Evolutionary conservation across 2,888 invertebrate species (phyloP), one percentile per base, ranked within the genome.

Genomic region (Magallana nippona): DNA sequence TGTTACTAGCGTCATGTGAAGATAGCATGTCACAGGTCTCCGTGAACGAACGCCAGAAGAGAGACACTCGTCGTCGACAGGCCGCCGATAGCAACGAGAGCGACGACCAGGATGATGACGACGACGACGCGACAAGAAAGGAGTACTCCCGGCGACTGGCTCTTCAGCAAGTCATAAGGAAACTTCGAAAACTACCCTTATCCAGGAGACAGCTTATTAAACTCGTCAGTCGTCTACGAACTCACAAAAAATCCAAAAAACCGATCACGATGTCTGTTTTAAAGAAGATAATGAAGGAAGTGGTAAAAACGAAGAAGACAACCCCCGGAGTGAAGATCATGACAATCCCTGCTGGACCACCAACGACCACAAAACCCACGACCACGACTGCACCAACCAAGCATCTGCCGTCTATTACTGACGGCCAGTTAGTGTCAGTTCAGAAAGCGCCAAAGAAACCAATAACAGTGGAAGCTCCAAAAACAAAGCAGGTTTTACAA

Each of bases 1-100:
- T 71, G 71, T 71, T 71, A 13, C 22, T 71, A 71, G 71, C 71
- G 71, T 71, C 71, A 71, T 71, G 71, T 71, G 71, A 71, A 71
- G 71, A 71, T 27, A 22, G 71, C 19, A 27, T 71, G 22, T 71
- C 71, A 27, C 32, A 71, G 71, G 27, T 71, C 27, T 32, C 71
- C 71, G 71, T 71, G 71, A 22, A 71, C 71, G 71, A 32, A 32
- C 71, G 71, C 22, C 27, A 71, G 27, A 71, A 15, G 27, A 71
- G 71, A 15, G 71, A 71, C 27, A 71, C 71, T 32, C 27, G 71
- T 32, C 22, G 71, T 15, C 32, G 27, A 71, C 71, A 27, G 15
- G 27, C 2, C 1, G 71, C 2, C 1, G 32, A 71, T 32, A 71
- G 71, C 71, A 71, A 71, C 32, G 71, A 71, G 13, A 71, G 71